These are phyloP conservation scores for Coracopsis vasa DNA, from an alignment of 2,113 vertebrate species.

Conservation along the genomic window DNA sequence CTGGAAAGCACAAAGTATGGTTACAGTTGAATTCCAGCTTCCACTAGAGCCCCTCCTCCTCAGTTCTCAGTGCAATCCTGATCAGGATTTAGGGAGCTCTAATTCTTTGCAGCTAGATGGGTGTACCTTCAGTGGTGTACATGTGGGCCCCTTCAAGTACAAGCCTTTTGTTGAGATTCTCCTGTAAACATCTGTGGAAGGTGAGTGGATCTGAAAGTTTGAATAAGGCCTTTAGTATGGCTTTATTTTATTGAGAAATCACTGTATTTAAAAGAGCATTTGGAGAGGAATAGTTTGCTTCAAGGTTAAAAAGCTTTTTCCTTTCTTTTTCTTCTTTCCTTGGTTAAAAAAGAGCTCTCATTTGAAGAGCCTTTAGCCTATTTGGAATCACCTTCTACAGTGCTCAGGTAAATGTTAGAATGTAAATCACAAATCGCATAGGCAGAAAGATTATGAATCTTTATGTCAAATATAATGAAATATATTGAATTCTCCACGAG, in stretches of 20 bases:
- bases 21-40: background rate
- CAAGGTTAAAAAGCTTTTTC: background rate
- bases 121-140: background rate
- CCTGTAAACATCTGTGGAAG: background rate
- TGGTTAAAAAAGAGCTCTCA: background rate
- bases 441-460: background rate
- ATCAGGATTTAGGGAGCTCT: background rate
- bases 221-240: background rate
- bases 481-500: background rate
- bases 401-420: background rate
- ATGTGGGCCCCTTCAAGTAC: background rate
- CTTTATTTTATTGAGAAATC: background rate
- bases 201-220: background rate
- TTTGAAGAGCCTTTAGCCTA: background rate
- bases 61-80: background rate
- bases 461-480: background rate
- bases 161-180: background rate
- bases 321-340: rapidly evolving
- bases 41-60: background rate
- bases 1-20: background rate
- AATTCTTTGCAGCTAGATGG: background rate
- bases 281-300: background rate
- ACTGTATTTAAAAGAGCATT: background rate
- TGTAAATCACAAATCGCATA: background rate
- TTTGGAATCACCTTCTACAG: background rate